Percentiles rank a stretch among this genome's conserved stretches.
These are phyloP conservation scores for Abscondita cerata DNA, from an alignment of 2,888 invertebrate species.

Conservation along the genomic window DNA sequence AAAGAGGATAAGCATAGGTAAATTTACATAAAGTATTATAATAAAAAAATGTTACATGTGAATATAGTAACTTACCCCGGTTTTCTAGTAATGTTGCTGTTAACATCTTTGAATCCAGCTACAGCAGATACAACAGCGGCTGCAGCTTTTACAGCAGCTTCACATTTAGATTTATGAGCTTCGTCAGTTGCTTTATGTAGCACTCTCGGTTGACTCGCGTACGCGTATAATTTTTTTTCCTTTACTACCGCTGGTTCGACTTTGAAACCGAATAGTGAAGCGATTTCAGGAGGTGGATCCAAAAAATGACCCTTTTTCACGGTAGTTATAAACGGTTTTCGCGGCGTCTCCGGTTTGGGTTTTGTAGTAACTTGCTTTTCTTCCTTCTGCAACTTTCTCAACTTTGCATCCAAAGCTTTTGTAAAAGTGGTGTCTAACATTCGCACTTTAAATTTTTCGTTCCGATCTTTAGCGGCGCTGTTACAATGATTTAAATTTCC, in stretches of 20 bases:
- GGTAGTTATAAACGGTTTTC: constrained; percentile 77
- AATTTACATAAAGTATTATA: too few relatives aligned
- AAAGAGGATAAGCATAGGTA: too few relatives aligned
- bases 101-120: constrained; percentile 44
- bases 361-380: constrained; percentile 50
- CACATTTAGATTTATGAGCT: constrained; percentile 53
- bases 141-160: constrained; percentile 55
- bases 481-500: constrained; percentile 56
- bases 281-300: constrained; percentile 77
- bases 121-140: constrained; percentile 49
- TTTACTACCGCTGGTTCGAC: constrained; percentile 35
- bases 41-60: too few relatives aligned
- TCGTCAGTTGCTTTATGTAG: constrained; percentile 52
- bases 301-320: constrained; percentile 81
- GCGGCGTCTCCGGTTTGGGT: constrained; percentile 41
- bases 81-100: constrained; percentile 39
- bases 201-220: constrained; percentile 69
- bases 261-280: constrained; percentile 67
- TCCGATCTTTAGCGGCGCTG: constrained; percentile 48
- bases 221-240: constrained; percentile 66
- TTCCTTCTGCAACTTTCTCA: constrained; percentile 72
- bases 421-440: constrained; percentile 66
- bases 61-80: constrained; percentile 42
- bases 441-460: constrained; percentile 51
- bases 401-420: constrained; percentile 74